Conservation (phyloP, 2,797 vertebrate genomes). For the Chromobotia macracanthus region DNA sequence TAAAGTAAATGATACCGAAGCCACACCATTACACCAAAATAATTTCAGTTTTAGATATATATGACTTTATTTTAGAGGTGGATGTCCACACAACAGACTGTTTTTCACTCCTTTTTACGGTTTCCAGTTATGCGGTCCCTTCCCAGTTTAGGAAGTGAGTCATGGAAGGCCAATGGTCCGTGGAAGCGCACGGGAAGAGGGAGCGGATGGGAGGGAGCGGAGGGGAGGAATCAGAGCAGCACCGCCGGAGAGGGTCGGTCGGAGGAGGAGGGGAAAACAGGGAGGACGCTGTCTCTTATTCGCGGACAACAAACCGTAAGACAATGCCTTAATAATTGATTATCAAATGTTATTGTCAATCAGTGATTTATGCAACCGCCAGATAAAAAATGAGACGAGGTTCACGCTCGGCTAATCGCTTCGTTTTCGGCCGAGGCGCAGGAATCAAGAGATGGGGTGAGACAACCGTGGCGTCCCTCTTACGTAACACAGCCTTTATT, state of each 20-base stretch:
- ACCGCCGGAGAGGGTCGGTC: slow-evolving; percentile 63
- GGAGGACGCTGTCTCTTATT: slow-evolving; percentile 68
- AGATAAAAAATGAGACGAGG: slow-evolving; percentile 48
- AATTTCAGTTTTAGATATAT: not conserved
- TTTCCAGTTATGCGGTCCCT: slow-evolving; percentile 56
- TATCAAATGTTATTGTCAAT: slow-evolving; percentile 49
- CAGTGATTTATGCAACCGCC: slow-evolving; percentile 47
- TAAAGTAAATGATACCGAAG: no score
- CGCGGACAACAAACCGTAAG: slow-evolving; percentile 73
- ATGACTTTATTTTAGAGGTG: no score
- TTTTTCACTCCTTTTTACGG: slow-evolving; percentile 3
- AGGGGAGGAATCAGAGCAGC: slow-evolving; percentile 61
- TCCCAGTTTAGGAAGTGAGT: slow-evolving; percentile 75
- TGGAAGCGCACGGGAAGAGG: slow-evolving; percentile 40
- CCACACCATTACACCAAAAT: not conserved
- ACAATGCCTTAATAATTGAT: slow-evolving; percentile 56
- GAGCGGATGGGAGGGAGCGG: slow-evolving; percentile 55
- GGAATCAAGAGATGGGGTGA: slow-evolving; percentile 77
- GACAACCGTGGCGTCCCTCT: slow-evolving; percentile 57
- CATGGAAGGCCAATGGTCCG: slow-evolving; percentile 49
- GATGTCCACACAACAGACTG: no score
- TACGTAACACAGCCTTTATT: slow-evolving; percentile 63
- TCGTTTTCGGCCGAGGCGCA: slow-evolving; percentile 51
- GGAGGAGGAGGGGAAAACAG: slow-evolving; percentile 62
- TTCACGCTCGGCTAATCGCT: slow-evolving; percentile 7